Evolutionary conservation across 2,113 vertebrate genomes (phyloP), one percentile per base, ranked within the genome.

Genomic region (Epinephelus lanceolatus): DNA sequence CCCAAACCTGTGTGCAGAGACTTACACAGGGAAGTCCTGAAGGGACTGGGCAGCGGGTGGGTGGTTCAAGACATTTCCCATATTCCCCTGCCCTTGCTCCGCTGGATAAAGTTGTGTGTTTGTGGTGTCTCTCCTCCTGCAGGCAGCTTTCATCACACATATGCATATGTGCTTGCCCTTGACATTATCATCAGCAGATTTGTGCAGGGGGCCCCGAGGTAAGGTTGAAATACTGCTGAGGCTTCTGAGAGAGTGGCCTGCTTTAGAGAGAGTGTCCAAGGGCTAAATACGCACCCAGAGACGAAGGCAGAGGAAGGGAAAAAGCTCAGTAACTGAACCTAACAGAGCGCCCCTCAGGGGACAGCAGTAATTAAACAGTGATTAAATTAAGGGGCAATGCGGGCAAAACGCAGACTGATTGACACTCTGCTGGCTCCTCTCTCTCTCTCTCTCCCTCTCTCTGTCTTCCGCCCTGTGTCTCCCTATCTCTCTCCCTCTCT

Each of bases 361-460:
- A 93, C 90, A 89, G 88, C 86, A 94, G 92, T 94, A 95, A 95
- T 95, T 95, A 95, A 95, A 94, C 93, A 95, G 93, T 94, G 94
- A 95, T 95, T 96, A 95, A 96, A 96, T 95, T 94, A 95, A 95
- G 92, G 92, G 90, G 91, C 92, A 90, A 95, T 86, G 89, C 79
- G 89, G 93, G 92, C 86, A 90, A 94, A 95, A 93, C 47, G 74
- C 88, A 68, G 89, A 78, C 91, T 94, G 94, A 95, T 93, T 94
- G 94, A 93, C 91, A 90, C 88, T 84, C 84, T 66, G 80, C 86
- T 79, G 79, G 78, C 80, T 88, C 73, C 79, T 68, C 81, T 80
- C 73, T 83, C 86, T 63, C 72, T 75, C 63, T 59, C 78, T 66
- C 45, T n/a, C 21, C 25, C 56, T 73, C 55, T 62, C 55, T n/a